Percentiles rank a stretch among this genome's conserved stretches.
phyloP scores from a whole-genome alignment of 2,797 vertebrate genomes.

The Channallabes apus region DNA sequence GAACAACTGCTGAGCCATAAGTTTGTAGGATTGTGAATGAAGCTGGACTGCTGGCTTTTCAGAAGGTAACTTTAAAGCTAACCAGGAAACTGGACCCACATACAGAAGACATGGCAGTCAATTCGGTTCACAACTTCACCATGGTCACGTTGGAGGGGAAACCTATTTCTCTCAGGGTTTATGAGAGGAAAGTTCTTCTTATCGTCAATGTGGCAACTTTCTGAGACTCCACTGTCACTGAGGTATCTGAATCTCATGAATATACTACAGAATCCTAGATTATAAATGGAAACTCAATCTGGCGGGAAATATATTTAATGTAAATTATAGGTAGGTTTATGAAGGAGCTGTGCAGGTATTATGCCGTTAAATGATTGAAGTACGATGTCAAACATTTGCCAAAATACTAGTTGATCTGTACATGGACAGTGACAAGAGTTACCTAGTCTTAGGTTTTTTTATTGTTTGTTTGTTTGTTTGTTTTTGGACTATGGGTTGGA shows the following conservation, averaged over 20 bases:
- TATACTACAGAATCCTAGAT: background rate
- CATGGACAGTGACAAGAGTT: background rate
- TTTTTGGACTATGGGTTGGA: no score
- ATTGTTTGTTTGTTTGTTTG: no score
- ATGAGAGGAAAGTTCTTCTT: constrained; percentile 74
- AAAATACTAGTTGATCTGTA: background rate
- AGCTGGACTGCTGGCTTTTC: constrained; percentile 55
- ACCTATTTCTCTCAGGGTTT: constrained; percentile 65
- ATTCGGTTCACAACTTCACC: constrained; percentile 75
- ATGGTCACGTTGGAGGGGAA: constrained; percentile 73
- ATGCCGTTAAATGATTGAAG: background rate
- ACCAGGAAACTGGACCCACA: constrained; percentile 52
- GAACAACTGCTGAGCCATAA: constrained; percentile 77
- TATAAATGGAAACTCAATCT: background rate
- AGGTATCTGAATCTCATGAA: constrained; percentile 65
- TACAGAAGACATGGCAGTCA: constrained; percentile 60
- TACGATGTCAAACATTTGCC: background rate
- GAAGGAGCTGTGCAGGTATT: background rate
- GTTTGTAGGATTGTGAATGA: constrained; percentile 67
- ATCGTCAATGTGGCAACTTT: constrained; percentile 80
- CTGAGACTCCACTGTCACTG: constrained; percentile 79
- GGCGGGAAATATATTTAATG: no score
- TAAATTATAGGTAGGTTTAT: background rate
- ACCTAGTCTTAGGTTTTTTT: no score
- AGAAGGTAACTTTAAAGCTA: constrained; percentile 58